A percentile compares a stretch with the other conserved stretches of the same genome.
Conservation (phyloP, 1,140 invertebrate species). For the Sweltsa coloradensis region DNA sequence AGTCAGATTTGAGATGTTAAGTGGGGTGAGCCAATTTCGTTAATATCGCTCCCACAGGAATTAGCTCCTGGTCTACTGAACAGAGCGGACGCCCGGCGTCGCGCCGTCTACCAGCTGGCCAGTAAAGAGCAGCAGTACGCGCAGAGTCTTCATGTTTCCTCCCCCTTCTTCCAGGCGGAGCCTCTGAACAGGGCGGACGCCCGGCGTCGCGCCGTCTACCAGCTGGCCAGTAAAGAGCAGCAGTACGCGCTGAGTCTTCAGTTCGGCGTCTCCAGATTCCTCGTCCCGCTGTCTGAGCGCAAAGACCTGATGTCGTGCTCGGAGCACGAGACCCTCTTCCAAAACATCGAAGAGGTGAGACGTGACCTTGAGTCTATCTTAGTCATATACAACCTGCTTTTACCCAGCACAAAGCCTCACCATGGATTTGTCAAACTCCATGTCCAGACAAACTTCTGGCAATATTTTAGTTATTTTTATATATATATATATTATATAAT, state of each 20-base stretch:
- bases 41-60: no score
- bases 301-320: constrained; percentile 55
- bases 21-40: no score
- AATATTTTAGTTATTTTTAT: no score
- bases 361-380: no score
- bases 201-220: constrained; percentile 38
- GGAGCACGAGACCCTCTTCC: constrained; percentile 65
- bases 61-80: constrained; percentile 19
- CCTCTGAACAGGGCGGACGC: constrained; percentile 27
- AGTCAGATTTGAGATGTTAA: no score
- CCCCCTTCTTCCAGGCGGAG: constrained; percentile 21
- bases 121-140: constrained; percentile 61
- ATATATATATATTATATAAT: no score
- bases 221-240: constrained; percentile 51
- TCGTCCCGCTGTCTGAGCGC: constrained; percentile 53
- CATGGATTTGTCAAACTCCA: no score
- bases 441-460: no score
- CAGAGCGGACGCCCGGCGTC: constrained; percentile 33
- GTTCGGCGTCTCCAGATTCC: constrained; percentile 59
- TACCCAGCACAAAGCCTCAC: no score
- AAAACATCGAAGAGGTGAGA: constrained; percentile 74
- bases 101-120: constrained; percentile 42
- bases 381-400: no score
- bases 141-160: constrained; percentile 41
- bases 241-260: constrained; percentile 60